Conservation (phyloP, 1,140 invertebrate species). For the Maconellicoccus hirsutus region DNA sequence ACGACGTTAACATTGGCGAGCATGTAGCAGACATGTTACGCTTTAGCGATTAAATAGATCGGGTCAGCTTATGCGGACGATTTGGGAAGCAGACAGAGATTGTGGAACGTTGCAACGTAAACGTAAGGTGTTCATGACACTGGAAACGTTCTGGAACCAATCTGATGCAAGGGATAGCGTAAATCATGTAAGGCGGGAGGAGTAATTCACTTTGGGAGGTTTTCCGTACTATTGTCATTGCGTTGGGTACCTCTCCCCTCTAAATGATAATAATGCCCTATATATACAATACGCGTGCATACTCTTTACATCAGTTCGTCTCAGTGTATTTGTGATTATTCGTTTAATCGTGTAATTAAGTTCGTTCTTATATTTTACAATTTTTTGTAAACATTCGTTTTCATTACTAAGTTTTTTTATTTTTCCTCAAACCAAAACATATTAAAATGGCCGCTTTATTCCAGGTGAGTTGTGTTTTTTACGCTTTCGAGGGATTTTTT, state of each 20-base stretch:
- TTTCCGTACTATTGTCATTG: slow-evolving; percentile 19
- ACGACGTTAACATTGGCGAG: neutral
- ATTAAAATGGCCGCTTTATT: slow-evolving; percentile 15
- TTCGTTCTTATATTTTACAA: neutral
- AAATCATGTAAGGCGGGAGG: neutral
- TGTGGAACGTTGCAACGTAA: neutral
- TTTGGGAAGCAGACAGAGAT: neutral
- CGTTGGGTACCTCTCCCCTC: neutral
- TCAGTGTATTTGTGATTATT: slow-evolving; percentile 11
- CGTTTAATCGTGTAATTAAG: neutral
- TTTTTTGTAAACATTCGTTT: neutral
- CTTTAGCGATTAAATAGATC: slow-evolving; percentile 5
- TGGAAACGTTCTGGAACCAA: slow-evolving; percentile 12
- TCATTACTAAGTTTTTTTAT: neutral
- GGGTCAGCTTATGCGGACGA: neutral
- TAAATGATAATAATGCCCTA: slow-evolving; percentile 18
- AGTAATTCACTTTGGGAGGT: slow-evolving; percentile 4
- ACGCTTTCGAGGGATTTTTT: no score
- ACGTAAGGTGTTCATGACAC: slow-evolving; percentile 21
- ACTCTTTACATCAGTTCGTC: slow-evolving; percentile 5
- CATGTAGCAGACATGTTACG: neutral
- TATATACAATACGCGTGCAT: neutral
- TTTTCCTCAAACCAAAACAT: neutral
- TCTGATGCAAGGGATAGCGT: slow-evolving; percentile 9
- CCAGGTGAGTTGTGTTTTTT: neutral